phyloP scores from a whole-genome alignment of 2,888 invertebrate genomes.

The Cataglyphis livida region DNA sequence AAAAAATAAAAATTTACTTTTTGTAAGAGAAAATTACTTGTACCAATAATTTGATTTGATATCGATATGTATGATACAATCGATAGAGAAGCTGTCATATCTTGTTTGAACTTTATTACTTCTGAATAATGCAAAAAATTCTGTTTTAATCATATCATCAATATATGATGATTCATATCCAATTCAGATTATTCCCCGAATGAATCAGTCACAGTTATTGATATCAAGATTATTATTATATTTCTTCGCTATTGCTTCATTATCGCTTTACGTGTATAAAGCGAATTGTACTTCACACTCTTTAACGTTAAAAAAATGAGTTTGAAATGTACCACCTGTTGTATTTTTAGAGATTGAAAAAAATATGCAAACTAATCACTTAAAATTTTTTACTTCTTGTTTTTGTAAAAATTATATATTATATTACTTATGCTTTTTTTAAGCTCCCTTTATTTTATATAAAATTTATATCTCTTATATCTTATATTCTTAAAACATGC shows the following conservation, averaged over 20 bases:
- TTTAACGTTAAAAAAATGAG: neutral
- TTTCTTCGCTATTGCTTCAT: neutral
- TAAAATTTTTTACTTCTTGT: neutral
- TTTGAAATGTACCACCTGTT: neutral
- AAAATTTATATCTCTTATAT: neutral
- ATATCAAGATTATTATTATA: neutral
- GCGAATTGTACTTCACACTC: slow-evolving; percentile 1
- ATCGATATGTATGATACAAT: neutral
- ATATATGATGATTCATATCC: neutral
- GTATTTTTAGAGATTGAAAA: too few relatives aligned
- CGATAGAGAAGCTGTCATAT: neutral
- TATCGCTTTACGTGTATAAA: neutral
- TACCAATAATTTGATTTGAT: neutral
- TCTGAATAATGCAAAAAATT: neutral
- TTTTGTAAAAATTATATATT: too few relatives aligned
- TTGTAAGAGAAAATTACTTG: neutral
- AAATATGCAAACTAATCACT: neutral
- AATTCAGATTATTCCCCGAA: neutral
- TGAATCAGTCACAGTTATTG: neutral
- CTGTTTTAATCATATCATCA: neutral
- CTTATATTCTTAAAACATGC: neutral
- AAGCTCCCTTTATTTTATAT: neutral
- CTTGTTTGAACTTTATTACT: neutral
- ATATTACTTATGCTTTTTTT: neutral
- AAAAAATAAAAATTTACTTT: neutral